Conservation (phyloP, 2,113 vertebrate genomes). For the Vidua chalybeata region DNA sequence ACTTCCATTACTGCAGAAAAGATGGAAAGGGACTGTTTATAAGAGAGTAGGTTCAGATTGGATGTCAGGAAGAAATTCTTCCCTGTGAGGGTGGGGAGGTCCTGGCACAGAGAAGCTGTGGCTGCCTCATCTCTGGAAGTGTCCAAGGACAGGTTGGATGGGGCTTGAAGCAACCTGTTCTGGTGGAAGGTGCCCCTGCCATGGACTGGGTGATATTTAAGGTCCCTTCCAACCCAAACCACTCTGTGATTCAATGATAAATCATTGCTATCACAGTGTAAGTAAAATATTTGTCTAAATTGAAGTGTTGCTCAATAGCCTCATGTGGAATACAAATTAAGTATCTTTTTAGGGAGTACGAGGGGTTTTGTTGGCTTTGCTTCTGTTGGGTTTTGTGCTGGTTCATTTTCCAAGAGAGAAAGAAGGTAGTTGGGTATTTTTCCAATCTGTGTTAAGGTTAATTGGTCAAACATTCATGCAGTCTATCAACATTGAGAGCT, state of each 20-base stretch:
- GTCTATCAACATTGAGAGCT: neutral
- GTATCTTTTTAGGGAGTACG: neutral
- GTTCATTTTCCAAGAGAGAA: neutral
- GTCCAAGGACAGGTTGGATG: neutral
- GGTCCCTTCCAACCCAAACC: neutral
- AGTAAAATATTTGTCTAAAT: neutral
- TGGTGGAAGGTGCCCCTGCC: neutral
- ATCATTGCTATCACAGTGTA: neutral
- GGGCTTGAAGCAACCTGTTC: accelerated
- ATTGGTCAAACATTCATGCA: neutral
- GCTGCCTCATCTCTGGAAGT: neutral
- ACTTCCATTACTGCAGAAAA: neutral
- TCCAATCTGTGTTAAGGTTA: neutral
- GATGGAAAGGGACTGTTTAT: neutral
- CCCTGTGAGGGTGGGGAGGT: accelerated
- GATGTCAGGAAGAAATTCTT: neutral
- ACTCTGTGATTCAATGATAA: neutral
- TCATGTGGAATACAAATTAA: neutral
- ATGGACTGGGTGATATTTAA: neutral
- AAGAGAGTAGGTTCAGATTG: neutral
- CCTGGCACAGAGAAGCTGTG: neutral
- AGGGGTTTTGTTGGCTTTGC: neutral
- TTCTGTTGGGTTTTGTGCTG: neutral
- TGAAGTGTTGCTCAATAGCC: neutral
- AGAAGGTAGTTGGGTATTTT: neutral